Percentiles rank a stretch among this genome's conserved stretches.
Conservation (phyloP, 2,113 vertebrate species). For the Macrotus californicus region DNA sequence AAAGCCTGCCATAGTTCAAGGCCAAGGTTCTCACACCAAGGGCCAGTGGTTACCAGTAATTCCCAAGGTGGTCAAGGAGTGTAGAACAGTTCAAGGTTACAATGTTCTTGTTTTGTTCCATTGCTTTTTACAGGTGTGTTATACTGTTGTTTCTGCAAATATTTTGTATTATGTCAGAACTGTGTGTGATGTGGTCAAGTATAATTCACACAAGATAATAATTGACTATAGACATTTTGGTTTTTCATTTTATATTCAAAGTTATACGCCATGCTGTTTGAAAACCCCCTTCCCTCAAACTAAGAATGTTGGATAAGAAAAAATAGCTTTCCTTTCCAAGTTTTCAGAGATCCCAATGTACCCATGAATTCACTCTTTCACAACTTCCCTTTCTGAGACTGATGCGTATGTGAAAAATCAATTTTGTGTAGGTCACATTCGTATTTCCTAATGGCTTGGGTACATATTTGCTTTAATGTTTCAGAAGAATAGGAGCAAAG, state of each 20-base stretch:
- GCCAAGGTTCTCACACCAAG: neutral
- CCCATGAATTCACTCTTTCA: neutral
- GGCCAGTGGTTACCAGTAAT: neutral
- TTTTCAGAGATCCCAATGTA: neutral
- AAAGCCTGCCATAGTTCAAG: neutral
- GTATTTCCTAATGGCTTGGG: slow-evolving; percentile 3
- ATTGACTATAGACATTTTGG: neutral
- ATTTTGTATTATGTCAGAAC: slow-evolving; percentile 62
- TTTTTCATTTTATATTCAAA: neutral
- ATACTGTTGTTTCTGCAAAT: slow-evolving; percentile 65
- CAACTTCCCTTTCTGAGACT: neutral
- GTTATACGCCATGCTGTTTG: neutral
- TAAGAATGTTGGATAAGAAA: neutral
- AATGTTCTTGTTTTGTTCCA: neutral
- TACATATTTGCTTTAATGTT: slow-evolving; percentile 55
- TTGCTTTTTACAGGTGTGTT: slow-evolving; percentile 31
- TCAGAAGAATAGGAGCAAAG: slow-evolving; percentile 5
- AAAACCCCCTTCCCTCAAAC: neutral
- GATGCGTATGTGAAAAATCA: neutral
- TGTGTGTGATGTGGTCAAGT: neutral
- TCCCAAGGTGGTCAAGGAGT: neutral
- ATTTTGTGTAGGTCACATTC: slow-evolving; percentile 19
- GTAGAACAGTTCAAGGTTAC: slow-evolving; percentile 40
- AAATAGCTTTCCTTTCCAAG: neutral
- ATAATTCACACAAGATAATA: neutral